These are phyloP conservation scores for Gouania willdenowi DNA, from an alignment of 2,797 vertebrate species.

Conservation along the genomic window DNA sequence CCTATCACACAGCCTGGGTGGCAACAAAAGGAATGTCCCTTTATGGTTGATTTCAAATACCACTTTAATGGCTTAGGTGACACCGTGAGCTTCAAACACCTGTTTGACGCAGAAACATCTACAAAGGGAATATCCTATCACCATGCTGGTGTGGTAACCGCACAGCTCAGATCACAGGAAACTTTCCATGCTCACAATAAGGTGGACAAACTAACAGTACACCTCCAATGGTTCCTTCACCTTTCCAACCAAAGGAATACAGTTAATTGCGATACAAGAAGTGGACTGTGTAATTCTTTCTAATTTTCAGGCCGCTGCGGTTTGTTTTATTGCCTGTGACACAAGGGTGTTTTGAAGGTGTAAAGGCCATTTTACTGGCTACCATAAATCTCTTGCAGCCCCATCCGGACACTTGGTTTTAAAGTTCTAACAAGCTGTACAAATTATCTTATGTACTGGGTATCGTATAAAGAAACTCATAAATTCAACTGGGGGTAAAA, in stretches of 20 bases:
- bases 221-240: constrained; percentile 40
- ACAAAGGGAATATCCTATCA: constrained; percentile 64
- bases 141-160: constrained; percentile 34
- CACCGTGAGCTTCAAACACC: constrained; percentile 49
- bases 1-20: constrained; percentile 3
- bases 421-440: constrained; percentile 32
- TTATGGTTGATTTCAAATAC: constrained; percentile 36
- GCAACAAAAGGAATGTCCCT: constrained; percentile 29
- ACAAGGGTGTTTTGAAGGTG: constrained; percentile 47
- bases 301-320: constrained; percentile 42
- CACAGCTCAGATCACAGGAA: constrained; percentile 27
- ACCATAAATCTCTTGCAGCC: constrained; percentile 49
- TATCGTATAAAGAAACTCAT: constrained; percentile 26
- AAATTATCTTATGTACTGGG: constrained; percentile 29
- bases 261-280: constrained; percentile 54
- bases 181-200: constrained; percentile 27
- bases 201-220: constrained; percentile 43
- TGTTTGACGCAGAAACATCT: constrained; percentile 32
- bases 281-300: constrained; percentile 38
- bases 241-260: constrained; percentile 58
- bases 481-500: constrained; percentile 37
- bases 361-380: constrained; percentile 51
- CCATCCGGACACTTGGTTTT: constrained; percentile 24
- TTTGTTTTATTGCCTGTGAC: constrained; percentile 57
- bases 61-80: constrained; percentile 30